Base-by-base conservation (phyloP, 2,113 vertebrate species). In the Paratilapia polleni region DNA sequence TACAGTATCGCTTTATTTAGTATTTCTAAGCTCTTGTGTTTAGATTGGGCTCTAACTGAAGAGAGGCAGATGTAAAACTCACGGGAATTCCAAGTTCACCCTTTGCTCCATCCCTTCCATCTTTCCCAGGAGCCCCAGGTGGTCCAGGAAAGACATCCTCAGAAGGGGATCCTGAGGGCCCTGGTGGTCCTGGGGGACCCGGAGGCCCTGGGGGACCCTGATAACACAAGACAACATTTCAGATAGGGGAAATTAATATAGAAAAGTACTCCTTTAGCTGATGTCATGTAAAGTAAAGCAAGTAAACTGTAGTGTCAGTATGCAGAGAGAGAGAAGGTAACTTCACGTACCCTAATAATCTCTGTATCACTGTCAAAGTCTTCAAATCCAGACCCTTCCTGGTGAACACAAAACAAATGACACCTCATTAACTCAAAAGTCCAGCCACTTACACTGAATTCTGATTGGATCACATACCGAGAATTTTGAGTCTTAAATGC, bases 71-170 rank as follows among this genome's bases (percentile, higher is more conserved):
- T 1, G 2, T 31, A 41, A 6, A 19, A 95, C 97, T 97, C 54
- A 99, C 98, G 83, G 95, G 95, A 20, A 94, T 89, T 17, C 97
- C 97, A 58, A 94, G 93, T 80, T 96, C 91, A 12, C 97, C 98
- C 31, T 82, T 90, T 83, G 87, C 54, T 83, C 97, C 97, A 13
- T 97, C 91, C 66, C 85, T 88, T 24, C 96, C 95, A 52, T 95
- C 95, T 91, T 93, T 92, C 34, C 97, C 97, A 83, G 97, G 94
- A 52, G 88, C 77, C 2, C 96, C 97, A 62, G 96, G 93, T 15
- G 78, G 90, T 78, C 97, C 97, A 38, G 90, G 76, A 6, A 94
- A 15, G 28, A 87, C 4, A 9, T 52, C 82, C 8, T 82, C 79
- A 86, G 95, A 90, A 2, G 70, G 56, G 2, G 36, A 17, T 78